These are phyloP conservation scores for Helostoma temminkii DNA, from an alignment of 2,797 vertebrate genomes.

Conservation along the genomic window DNA sequence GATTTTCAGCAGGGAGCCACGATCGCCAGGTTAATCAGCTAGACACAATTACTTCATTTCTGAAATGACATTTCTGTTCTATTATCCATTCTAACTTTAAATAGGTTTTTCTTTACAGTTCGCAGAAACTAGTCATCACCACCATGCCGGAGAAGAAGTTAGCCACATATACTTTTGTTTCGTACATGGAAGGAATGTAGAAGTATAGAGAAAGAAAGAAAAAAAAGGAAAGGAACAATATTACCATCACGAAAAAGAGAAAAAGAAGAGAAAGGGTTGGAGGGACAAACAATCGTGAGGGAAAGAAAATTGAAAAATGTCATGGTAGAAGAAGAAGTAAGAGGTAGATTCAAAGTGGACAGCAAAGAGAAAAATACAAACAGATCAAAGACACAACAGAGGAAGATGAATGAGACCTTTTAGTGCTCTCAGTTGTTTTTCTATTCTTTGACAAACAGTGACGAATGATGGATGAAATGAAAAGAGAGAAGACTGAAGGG, in stretches of 20 bases:
- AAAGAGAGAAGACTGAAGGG: constrained; percentile 31
- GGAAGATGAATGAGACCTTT: constrained; percentile 66
- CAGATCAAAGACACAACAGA: constrained; percentile 45
- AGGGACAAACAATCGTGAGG: neutral
- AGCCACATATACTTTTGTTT: neutral
- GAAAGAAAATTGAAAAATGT: neutral
- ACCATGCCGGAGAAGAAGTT: neutral
- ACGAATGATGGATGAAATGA: constrained; percentile 73
- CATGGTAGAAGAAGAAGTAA: neutral
- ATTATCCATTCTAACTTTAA: neutral
- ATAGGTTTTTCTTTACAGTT: neutral
- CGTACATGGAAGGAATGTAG: neutral
- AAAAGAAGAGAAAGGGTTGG: neutral
- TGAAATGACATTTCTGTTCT: neutral
- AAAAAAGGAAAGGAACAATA: neutral
- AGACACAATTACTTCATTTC: neutral
- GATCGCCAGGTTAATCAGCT: neutral
- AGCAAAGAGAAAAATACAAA: constrained; percentile 26
- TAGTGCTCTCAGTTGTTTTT: constrained; percentile 64
- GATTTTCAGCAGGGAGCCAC: neutral
- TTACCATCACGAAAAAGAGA: neutral
- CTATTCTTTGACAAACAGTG: constrained; percentile 64
- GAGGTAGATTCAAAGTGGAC: constrained; percentile 20
- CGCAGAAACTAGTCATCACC: neutral
- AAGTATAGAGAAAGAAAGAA: neutral